Percentiles rank a stretch among this genome's conserved stretches.
Evolutionary conservation across 2,113 vertebrate species (phyloP).

Genomic region (Dasyprocta punctata): DNA sequence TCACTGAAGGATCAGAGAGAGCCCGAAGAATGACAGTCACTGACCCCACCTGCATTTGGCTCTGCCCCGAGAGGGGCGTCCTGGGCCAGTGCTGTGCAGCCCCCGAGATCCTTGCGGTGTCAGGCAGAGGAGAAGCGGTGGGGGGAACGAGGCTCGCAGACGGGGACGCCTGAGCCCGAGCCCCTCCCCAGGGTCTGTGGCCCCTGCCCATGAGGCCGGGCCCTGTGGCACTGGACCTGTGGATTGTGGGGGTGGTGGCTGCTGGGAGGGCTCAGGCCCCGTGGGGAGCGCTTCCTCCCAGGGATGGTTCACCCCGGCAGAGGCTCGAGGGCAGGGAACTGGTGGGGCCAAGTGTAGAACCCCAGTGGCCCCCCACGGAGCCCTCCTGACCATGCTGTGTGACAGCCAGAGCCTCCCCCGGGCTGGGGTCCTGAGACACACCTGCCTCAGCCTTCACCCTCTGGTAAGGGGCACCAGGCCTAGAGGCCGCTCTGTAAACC

Average conservation of each 20-base stretch:
- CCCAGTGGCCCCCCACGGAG: not conserved
- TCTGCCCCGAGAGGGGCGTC: not conserved
- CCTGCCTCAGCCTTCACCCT: not conserved
- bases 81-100: no score
- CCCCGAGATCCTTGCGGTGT: rapidly evolving
- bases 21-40: no score
- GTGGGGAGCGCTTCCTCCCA: not conserved
- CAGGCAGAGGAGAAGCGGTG: not conserved
- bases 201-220: not conserved
- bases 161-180: not conserved
- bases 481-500: not conserved
- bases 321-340: not conserved
- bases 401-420: not conserved
- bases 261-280: not conserved
- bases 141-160: not conserved
- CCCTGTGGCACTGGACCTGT: not conserved
- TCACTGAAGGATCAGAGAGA: not conserved
- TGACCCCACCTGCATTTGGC: not conserved
- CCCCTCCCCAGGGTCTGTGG: not conserved
- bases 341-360: not conserved
- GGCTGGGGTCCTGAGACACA: no score
- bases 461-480: no score
- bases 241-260: not conserved
- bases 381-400: not conserved
- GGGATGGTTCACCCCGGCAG: not conserved